A percentile compares a stretch with the other conserved stretches of the same genome.
phyloP scores from a whole-genome alignment of 2,113 vertebrate genomes.

The Bubo blakistoni region DNA sequence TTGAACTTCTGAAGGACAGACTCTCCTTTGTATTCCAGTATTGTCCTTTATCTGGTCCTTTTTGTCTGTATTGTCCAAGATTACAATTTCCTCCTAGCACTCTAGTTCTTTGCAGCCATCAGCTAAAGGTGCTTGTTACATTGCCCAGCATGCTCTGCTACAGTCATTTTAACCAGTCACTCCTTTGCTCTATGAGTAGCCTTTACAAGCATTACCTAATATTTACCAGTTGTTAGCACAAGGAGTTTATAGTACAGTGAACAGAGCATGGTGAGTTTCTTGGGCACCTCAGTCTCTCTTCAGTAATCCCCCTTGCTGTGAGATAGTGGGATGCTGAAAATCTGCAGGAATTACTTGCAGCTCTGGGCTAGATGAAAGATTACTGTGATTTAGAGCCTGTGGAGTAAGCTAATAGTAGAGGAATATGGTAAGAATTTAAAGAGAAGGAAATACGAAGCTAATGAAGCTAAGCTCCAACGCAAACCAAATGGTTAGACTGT shows the following conservation, averaged over 20 bases:
- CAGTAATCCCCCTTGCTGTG: background rate
- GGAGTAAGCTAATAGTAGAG: background rate
- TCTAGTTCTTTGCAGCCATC: background rate
- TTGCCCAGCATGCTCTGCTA: background rate
- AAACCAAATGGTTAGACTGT: background rate
- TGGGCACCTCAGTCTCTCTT: background rate
- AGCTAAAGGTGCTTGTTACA: background rate
- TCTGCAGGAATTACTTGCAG: background rate
- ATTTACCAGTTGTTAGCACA: background rate
- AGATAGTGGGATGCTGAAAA: background rate
- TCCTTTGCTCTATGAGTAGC: background rate
- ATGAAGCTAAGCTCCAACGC: background rate
- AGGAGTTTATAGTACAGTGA: background rate
- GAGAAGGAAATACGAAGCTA: background rate
- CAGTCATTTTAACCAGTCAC: background rate
- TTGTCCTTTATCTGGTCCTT: background rate
- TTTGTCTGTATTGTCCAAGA: background rate
- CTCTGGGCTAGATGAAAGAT: background rate
- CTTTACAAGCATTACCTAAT: background rate
- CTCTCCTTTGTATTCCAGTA: background rate
- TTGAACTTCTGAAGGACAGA: background rate
- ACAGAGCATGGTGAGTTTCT: background rate
- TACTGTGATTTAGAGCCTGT: background rate
- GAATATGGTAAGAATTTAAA: background rate
- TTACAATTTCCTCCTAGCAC: background rate